Conservation (phyloP, 2,797 vertebrate genomes). For the Diceros bicornis region DNA sequence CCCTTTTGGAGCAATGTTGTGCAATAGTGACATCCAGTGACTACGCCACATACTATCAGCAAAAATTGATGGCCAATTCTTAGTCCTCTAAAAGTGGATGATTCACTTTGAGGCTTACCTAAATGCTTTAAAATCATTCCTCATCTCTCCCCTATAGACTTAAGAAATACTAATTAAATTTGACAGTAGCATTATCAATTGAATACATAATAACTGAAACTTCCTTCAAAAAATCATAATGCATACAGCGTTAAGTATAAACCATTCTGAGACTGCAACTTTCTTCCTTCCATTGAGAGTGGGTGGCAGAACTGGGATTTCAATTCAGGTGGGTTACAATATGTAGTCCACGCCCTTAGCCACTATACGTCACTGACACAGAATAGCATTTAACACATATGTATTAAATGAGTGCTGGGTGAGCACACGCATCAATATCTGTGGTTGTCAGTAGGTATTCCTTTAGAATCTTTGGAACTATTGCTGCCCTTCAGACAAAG, state of each 20-base stretch:
- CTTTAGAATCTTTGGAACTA: slow-evolving; percentile 45
- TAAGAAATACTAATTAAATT: slow-evolving; percentile 47
- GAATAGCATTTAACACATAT: background rate
- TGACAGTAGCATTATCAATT: background rate
- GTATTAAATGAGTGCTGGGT: background rate
- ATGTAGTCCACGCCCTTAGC: background rate
- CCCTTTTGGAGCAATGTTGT: background rate
- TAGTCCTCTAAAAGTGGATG: background rate
- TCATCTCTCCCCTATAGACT: background rate
- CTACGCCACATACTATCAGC: background rate
- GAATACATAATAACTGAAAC: slow-evolving; percentile 1
- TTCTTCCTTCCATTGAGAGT: background rate
- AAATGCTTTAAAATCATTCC: background rate
- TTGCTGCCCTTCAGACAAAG: background rate
- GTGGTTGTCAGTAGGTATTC: background rate
- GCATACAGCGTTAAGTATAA: background rate
- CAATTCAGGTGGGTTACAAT: slow-evolving; percentile 3
- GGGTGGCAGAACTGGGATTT: background rate
- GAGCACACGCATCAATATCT: background rate
- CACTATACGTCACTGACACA: background rate
- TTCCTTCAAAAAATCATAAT: slow-evolving; percentile 11
- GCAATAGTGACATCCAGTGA: slow-evolving; percentile 48
- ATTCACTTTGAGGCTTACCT: background rate
- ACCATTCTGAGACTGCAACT: background rate
- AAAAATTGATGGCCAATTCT: background rate